A percentile compares a stretch with the other conserved stretches of the same genome.
Evolutionary conservation across 2,888 invertebrate genomes (phyloP).

Genomic region (Margaritifera margaritifera): DNA sequence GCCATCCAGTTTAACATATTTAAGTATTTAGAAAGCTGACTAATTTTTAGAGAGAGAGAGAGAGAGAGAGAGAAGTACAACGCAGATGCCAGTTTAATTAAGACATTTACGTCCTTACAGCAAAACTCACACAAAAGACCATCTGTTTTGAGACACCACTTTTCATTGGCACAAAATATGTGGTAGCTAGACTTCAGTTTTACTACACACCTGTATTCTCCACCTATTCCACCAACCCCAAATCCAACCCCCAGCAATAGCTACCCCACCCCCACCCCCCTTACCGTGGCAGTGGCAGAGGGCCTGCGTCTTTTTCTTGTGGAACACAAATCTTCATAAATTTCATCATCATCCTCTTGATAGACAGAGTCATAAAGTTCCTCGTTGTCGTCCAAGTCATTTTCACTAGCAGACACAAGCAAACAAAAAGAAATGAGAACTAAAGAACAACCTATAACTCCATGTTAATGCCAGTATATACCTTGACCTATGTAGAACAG

Average conservation of each 20-base stretch:
- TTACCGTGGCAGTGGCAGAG: conserved; percentile 3
- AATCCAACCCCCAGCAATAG: neutral
- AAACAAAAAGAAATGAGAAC: conserved; percentile 22
- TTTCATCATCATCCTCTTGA: conserved; percentile 83
- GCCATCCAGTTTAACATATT: too few species aligned
- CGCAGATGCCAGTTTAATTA: too few species aligned
- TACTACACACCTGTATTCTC: too few species aligned
- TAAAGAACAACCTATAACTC: neutral
- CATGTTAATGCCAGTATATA: too few species aligned
- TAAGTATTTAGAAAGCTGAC: too few species aligned
- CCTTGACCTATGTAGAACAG: too few species aligned
- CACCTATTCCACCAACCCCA: too few species aligned
- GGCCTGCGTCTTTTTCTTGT: conserved; percentile 16
- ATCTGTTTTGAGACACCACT: neutral
- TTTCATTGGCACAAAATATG: too few species aligned
- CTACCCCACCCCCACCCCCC: neutral
- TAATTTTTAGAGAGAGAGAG: too few species aligned
- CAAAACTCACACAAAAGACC: neutral
- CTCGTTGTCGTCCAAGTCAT: conserved; percentile 69
- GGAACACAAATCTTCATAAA: conserved; percentile 94
- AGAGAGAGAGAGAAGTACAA: too few species aligned
- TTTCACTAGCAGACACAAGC: conserved; percentile 46
- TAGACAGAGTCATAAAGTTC: conserved; percentile 67
- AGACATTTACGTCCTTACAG: neutral
- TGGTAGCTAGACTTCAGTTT: too few species aligned